Evolutionary conservation across 2,113 vertebrate genomes (phyloP).

Genomic region (Istiophorus platypterus): DNA sequence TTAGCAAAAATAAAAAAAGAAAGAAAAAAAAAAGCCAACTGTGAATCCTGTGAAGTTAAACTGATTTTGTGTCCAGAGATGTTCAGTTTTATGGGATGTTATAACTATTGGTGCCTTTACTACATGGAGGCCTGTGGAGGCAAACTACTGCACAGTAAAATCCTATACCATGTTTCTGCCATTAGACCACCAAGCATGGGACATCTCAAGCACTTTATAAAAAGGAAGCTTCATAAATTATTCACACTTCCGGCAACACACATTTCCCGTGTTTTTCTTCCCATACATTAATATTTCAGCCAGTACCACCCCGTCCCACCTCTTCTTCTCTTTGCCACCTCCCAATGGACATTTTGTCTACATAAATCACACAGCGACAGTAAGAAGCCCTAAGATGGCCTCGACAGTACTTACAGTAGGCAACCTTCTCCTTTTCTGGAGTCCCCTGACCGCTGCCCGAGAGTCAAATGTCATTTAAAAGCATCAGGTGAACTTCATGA

Average conservation of each 20-base stretch:
- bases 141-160: constrained; percentile 3
- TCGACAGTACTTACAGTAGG: constrained; percentile 60
- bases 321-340: constrained; percentile 52
- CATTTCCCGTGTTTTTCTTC: constrained; percentile 76
- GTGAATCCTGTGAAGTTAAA: not conserved
- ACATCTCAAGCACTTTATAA: constrained; percentile 77
- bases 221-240: constrained; percentile 78
- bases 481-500: constrained; percentile 14
- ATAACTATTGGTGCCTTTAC: too few species aligned
- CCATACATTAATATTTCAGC: constrained; percentile 83
- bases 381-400: constrained; percentile 76
- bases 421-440: constrained; percentile 5
- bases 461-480: constrained; percentile 28
- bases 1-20: constrained; percentile 21
- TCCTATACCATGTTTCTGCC: constrained; percentile 47
- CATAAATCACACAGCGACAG: constrained; percentile 78
- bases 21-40: constrained; percentile 8
- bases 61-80: not conserved
- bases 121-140: too few species aligned
- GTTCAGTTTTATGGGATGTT: not conserved
- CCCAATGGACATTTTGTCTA: constrained; percentile 76
- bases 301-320: not conserved
- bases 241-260: constrained; percentile 76
- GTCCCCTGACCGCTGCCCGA: constrained; percentile 29
- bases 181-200: constrained; percentile 63